Percentiles rank a stretch among this genome's conserved stretches.
Evolutionary conservation across 2,113 vertebrate species (phyloP).

Genomic region (Neolamprologus devosi): DNA sequence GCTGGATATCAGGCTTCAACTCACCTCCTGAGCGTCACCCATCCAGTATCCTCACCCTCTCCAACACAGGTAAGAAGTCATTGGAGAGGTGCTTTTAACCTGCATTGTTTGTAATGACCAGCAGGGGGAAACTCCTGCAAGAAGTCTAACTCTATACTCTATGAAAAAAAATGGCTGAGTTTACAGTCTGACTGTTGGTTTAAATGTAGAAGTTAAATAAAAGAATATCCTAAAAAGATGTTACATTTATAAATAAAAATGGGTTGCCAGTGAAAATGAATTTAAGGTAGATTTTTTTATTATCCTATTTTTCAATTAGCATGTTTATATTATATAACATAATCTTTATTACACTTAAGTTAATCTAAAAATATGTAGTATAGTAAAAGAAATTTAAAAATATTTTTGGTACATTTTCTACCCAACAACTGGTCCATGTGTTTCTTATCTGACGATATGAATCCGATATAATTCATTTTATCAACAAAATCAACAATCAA

Average conservation of each 20-base stretch:
- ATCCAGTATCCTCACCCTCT: conserved; percentile 64
- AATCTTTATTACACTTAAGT: neutral
- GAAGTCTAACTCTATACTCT: neutral
- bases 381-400: neutral
- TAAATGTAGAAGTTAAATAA: neutral
- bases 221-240: neutral
- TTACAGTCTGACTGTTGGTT: neutral
- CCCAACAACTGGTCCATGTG: neutral
- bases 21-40: conserved; percentile 38
- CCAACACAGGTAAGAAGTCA: conserved; percentile 46
- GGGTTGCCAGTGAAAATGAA: neutral
- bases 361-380: neutral
- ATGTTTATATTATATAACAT: neutral
- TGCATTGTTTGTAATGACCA: neutral
- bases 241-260: neutral
- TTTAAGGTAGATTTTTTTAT: neutral
- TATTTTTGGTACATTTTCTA: neutral
- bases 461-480: neutral
- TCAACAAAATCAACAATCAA: neutral
- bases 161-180: neutral
- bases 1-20: conserved; percentile 48
- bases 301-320: neutral
- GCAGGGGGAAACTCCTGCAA: neutral
- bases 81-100: neutral
- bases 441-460: neutral